Percentiles rank a stretch among this genome's conserved stretches.
Conservation (phyloP, 1,140 invertebrate species). For the Cepaea nemoralis region DNA sequence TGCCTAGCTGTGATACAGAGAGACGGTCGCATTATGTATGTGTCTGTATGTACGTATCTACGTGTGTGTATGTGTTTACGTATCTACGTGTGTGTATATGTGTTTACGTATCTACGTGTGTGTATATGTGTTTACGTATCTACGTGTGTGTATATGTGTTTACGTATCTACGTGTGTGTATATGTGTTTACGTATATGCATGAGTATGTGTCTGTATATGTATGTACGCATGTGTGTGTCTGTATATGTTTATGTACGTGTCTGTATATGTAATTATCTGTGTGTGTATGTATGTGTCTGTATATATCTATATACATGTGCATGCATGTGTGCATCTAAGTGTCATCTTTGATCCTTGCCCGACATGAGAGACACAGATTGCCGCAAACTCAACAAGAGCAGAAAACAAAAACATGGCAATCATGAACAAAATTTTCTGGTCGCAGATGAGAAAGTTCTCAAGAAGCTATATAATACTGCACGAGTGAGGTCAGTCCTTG, state of each 20-base stretch:
- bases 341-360: too few relatives aligned
- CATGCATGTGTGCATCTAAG: too few relatives aligned
- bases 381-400: too few relatives aligned
- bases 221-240: not conserved
- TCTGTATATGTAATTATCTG: not conserved
- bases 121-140: not conserved
- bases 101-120: not conserved
- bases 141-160: not conserved
- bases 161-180: not conserved
- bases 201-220: constrained; percentile 18
- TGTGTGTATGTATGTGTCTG: not conserved
- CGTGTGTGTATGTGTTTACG: not conserved
- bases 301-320: too few relatives aligned
- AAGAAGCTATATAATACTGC: too few relatives aligned
- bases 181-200: constrained; percentile 14
- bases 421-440: too few relatives aligned
- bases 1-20: too few relatives aligned
- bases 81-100: not conserved
- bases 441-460: too few relatives aligned
- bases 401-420: too few relatives aligned
- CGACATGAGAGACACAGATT: too few relatives aligned
- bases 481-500: too few relatives aligned
- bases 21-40: too few relatives aligned
- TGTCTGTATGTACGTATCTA: not conserved
- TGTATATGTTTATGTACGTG: not conserved